Percentiles rank a stretch among this genome's conserved stretches.
Conservation (phyloP, 2,113 vertebrate species). For the Steatornis caripensis region DNA sequence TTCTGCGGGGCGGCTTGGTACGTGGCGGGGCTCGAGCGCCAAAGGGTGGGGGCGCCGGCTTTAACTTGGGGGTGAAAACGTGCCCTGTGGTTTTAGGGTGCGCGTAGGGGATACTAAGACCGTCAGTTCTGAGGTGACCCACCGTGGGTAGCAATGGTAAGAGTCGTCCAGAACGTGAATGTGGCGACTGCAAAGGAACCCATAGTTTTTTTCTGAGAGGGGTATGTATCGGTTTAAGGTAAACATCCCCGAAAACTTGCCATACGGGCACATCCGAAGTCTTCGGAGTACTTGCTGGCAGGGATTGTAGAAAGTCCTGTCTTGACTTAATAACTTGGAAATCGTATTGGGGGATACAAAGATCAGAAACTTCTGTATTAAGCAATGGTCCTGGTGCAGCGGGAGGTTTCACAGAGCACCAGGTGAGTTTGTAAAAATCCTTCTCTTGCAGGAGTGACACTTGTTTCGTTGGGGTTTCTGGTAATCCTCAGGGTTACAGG, state of each 20-base stretch:
- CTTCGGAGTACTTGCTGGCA: neutral
- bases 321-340: neutral
- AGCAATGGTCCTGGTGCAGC: neutral
- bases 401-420: neutral
- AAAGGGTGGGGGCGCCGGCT: fast-evolving
- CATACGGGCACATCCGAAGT: neutral
- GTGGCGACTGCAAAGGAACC: no score
- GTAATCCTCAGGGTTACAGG: neutral
- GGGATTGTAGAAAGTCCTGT: neutral
- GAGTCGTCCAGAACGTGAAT: no score
- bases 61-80: fast-evolving
- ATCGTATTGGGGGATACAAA: neutral
- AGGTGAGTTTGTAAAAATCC: neutral
- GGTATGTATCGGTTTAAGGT: neutral
- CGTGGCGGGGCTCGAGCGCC: fast-evolving
- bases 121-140: neutral
- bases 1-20: fast-evolving
- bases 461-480: neutral
- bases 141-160: fast-evolving
- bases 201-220: fast-evolving
- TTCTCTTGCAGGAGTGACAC: neutral
- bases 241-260: neutral
- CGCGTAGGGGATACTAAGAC: fast-evolving
- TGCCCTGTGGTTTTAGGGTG: neutral
- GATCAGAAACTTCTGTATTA: neutral